A percentile compares a stretch with the other conserved stretches of the same genome.
Evolutionary conservation across 2,888 invertebrate species (phyloP).

Genomic region (Diadegma fenestrale): DNA sequence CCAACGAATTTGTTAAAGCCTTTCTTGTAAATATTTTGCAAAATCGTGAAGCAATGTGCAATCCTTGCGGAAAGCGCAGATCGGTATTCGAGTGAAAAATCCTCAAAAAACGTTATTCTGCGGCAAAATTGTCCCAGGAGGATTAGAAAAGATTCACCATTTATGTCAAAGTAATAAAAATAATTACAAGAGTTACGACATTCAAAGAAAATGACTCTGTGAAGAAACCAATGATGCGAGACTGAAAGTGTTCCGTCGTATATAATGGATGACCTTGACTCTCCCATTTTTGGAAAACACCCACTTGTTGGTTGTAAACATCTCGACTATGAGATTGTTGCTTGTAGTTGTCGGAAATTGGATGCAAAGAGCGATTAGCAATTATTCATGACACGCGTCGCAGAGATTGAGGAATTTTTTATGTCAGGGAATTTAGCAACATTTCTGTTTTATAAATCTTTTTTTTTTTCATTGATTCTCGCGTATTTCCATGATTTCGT

Average conservation of each 20-base stretch:
- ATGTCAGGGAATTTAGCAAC: not conserved
- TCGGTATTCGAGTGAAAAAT: too few species aligned
- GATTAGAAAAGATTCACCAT: not conserved
- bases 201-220: not conserved
- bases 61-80: too few species aligned
- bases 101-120: not conserved
- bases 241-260: conserved; percentile 31
- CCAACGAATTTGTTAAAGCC: not conserved
- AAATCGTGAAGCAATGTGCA: too few species aligned
- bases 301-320: conserved; percentile 54
- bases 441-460: too few species aligned
- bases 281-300: conserved; percentile 66
- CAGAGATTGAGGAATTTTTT: not conserved
- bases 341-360: not conserved
- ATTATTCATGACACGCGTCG: not conserved
- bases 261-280: conserved; percentile 65
- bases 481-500: not conserved
- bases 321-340: conserved; percentile 29
- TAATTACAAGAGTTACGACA: conserved; percentile 6
- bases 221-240: conserved; percentile 51
- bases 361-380: not conserved
- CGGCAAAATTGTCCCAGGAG: not conserved
- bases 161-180: conserved; percentile 18
- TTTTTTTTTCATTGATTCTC: not conserved
- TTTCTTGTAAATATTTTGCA: too few species aligned